These are phyloP conservation scores for Rhombomys opimus DNA, from an alignment of 2,113 vertebrate genomes.

Conservation along the genomic window DNA sequence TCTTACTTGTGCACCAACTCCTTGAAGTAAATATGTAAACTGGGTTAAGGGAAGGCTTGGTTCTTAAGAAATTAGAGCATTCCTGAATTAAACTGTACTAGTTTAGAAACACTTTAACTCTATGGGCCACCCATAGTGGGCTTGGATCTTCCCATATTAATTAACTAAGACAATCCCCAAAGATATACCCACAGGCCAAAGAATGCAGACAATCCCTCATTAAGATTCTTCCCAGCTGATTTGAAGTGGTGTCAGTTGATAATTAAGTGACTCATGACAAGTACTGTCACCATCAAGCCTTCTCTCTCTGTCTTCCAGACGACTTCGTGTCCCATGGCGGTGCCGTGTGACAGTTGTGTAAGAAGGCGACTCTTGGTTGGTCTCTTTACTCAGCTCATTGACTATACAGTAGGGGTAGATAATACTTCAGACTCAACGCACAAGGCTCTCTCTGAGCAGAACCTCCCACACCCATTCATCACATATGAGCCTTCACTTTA, in stretches of 20 bases:
- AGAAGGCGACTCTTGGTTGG: not conserved
- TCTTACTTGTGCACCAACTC: not conserved
- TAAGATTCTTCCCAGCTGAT: not conserved
- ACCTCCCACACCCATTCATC: not conserved
- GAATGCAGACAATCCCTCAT: not conserved
- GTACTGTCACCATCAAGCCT: not conserved
- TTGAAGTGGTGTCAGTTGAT: not conserved
- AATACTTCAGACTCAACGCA: not conserved
- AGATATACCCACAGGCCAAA: not conserved
- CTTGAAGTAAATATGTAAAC: not conserved
- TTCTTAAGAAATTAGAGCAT: not conserved
- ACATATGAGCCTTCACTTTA: not conserved
- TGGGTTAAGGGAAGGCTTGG: not conserved
- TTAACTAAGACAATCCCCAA: too few species aligned
- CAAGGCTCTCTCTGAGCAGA: not conserved
- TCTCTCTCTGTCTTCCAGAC: not conserved
- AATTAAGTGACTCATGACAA: not conserved
- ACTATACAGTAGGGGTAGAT: not conserved
- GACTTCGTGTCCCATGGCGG: not conserved
- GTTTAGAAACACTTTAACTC: conserved; percentile 22
- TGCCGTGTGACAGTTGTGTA: not conserved
- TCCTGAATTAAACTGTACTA: not conserved
- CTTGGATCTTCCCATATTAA: not conserved
- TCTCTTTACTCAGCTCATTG: not conserved
- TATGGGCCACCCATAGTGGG: too few species aligned